Percentiles rank a stretch among this genome's conserved stretches.
Evolutionary conservation across 1,140 invertebrate genomes (phyloP).

Genomic region (Macrosteles quadrilineatus): DNA sequence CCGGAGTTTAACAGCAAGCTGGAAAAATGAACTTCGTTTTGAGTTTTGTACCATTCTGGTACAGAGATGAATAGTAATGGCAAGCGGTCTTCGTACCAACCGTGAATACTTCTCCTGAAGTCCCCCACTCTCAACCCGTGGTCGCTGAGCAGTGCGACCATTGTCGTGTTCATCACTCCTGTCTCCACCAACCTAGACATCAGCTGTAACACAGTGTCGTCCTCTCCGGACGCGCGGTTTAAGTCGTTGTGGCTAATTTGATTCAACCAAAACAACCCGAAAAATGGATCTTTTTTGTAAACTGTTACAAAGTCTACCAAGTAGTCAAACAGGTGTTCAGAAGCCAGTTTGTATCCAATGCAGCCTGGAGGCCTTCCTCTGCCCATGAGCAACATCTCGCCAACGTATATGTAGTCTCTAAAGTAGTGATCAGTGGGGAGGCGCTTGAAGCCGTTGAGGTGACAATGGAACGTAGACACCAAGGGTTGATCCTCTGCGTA

Average conservation of each 20-base stretch:
- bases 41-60: constrained; percentile 68
- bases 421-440: constrained; percentile 83
- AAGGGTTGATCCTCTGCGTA: constrained; percentile 75
- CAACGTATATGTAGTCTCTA: constrained; percentile 69
- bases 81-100: constrained; percentile 85
- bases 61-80: constrained; percentile 76
- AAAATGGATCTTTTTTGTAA: constrained; percentile 59
- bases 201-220: constrained; percentile 59
- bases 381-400: constrained; percentile 47
- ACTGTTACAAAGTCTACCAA: constrained; percentile 57
- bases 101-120: constrained; percentile 75
- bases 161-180: constrained; percentile 63
- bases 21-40: constrained; percentile 61
- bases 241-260: constrained; percentile 75
- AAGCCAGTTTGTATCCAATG: constrained; percentile 35
- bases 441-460: constrained; percentile 72
- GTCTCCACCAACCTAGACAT: constrained; percentile 59
- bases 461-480: constrained; percentile 80
- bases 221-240: constrained; percentile 69
- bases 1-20: constrained; percentile 72
- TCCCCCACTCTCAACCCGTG: constrained; percentile 89
- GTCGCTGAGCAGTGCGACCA: constrained; percentile 87
- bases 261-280: constrained; percentile 79
- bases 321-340: constrained; percentile 42
- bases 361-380: constrained; percentile 39